Conservation (phyloP, 2,797 vertebrate genomes). For the Xiphorhynchus erythropygius region DNA sequence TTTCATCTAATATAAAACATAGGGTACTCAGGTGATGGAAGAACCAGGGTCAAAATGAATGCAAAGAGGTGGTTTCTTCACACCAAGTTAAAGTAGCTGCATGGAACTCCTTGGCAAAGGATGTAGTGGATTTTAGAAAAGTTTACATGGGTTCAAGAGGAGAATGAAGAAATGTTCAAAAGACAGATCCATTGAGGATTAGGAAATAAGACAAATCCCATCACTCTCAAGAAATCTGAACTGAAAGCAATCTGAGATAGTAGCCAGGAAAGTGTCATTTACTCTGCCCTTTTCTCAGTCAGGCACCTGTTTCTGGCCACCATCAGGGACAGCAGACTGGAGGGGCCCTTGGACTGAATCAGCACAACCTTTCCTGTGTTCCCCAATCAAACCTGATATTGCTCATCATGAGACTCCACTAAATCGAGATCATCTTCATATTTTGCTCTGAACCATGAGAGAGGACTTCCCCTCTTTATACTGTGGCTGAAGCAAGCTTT, state of each 20-base stretch:
- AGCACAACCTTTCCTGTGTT: not conserved
- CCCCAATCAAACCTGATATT: not conserved
- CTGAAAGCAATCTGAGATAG: not conserved
- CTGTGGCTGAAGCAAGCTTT: not conserved
- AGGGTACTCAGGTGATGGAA: not conserved
- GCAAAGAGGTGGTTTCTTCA: not conserved
- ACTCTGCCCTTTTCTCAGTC: not conserved
- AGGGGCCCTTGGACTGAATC: not conserved
- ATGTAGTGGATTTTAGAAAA: not conserved
- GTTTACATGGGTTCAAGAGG: not conserved
- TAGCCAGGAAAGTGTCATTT: not conserved
- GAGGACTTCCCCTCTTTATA: not conserved
- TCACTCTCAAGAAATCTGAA: not conserved
- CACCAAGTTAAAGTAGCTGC: accelerated
- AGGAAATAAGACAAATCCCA: not conserved
- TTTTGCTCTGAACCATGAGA: not conserved
- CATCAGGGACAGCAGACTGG: not conserved
- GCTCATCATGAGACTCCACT: not conserved
- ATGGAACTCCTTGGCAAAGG: not conserved
- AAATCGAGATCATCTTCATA: not conserved
- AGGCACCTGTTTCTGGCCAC: not conserved
- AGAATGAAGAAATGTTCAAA: not conserved
- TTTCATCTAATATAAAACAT: not conserved
- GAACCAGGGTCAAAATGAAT: not conserved
- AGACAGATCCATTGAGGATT: not conserved